phyloP scores from a whole-genome alignment of 2,113 vertebrate species.

The Amblyopsis rosae region DNA sequence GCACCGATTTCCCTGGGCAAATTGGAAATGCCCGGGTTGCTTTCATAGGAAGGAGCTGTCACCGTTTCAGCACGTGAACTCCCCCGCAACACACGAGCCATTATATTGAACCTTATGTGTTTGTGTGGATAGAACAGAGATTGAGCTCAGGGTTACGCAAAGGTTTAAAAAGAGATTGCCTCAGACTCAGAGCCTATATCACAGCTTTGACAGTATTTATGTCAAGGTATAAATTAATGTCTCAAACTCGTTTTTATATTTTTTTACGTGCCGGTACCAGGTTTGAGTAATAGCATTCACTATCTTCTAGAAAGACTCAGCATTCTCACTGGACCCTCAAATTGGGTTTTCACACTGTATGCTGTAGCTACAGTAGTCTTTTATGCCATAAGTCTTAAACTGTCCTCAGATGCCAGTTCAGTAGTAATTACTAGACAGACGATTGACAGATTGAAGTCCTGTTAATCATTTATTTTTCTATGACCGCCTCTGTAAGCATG shows the following conservation, averaged over 20 bases:
- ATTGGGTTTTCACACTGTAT: slow-evolving; percentile 5
- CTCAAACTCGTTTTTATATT: not conserved
- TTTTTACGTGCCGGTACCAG: slow-evolving; percentile 2
- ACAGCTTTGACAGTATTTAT: not conserved
- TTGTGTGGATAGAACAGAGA: not conserved
- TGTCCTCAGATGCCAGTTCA: slow-evolving; percentile 13
- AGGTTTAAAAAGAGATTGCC: slow-evolving; percentile 36
- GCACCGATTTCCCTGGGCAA: slow-evolving; percentile 62
- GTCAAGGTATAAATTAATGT: not conserved
- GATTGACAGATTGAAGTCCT: slow-evolving; percentile 46
- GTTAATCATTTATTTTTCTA: slow-evolving; percentile 50
- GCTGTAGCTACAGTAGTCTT: not conserved
- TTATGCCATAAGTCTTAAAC: slow-evolving; percentile 7
- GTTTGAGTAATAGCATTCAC: slow-evolving; percentile 5
- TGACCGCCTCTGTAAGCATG: slow-evolving; percentile 42
- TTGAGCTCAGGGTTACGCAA: slow-evolving; percentile 9
- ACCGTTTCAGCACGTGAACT: slow-evolving; percentile 33
- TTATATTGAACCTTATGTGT: slow-evolving; percentile 34
- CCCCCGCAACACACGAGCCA: slow-evolving; percentile 45
- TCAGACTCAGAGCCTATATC: not conserved
- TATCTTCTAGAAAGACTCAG: slow-evolving; percentile 14
- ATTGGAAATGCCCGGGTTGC: slow-evolving; percentile 54
- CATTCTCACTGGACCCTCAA: not conserved
- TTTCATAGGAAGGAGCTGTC: slow-evolving; percentile 44
- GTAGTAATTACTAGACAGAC: slow-evolving; percentile 14